phyloP scores from a whole-genome alignment of 2,888 invertebrate species.

The Cosmia trapezina region DNA sequence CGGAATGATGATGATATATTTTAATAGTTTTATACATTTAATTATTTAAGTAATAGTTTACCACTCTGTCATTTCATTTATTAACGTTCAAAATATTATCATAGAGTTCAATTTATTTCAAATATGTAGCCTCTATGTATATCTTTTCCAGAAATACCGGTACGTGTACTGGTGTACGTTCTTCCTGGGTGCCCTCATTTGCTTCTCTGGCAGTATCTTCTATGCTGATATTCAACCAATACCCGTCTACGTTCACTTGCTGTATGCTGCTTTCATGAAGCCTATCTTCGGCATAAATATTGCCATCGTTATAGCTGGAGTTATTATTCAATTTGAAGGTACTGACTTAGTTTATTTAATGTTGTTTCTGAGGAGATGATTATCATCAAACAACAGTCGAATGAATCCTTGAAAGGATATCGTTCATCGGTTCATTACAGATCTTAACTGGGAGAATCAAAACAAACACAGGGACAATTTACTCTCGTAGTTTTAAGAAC shows the following conservation, averaged over 20 bases:
- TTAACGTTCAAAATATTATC: too few species aligned
- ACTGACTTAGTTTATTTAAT: background rate
- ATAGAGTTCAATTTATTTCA: too few species aligned
- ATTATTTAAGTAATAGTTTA: too few species aligned
- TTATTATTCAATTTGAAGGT: constrained; percentile 74
- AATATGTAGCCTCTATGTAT: too few species aligned
- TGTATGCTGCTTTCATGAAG: constrained; percentile 59
- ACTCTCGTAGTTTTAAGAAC: background rate
- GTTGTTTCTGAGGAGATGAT: background rate
- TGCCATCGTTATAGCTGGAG: constrained; percentile 59
- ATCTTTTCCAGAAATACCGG: constrained; percentile 71
- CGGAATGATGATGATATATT: too few species aligned
- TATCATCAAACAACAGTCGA: background rate
- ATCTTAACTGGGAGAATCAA: background rate
- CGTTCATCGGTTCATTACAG: too few species aligned
- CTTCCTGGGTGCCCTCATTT: constrained; percentile 46
- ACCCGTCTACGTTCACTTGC: constrained; percentile 45
- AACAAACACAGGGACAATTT: background rate
- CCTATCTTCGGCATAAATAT: constrained; percentile 61
- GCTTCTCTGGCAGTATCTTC: constrained; percentile 64
- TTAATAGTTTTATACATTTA: too few species aligned
- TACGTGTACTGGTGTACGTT: constrained; percentile 63
- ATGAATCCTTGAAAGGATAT: background rate
- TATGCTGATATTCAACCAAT: constrained; percentile 54
- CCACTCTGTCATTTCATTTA: too few species aligned